Percentiles rank a stretch among this genome's conserved stretches.
Evolutionary conservation across 64 coral and sea anemone species (phyloP).

Genomic region (Hydrozoanthus tunicans): DNA sequence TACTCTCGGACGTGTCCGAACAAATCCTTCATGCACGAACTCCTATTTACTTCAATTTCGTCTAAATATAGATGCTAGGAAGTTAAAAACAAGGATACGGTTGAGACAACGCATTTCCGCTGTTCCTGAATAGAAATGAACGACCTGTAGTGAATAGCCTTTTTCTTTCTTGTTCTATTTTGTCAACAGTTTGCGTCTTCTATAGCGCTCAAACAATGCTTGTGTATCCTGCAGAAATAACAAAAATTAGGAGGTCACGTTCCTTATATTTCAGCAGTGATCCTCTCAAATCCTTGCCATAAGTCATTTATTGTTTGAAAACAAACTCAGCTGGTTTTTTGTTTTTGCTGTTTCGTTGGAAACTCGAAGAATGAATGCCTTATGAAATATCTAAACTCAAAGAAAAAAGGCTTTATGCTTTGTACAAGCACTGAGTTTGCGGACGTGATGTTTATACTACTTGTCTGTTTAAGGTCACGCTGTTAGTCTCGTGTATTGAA

Average conservation of each 20-base stretch:
- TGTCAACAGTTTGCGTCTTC: neutral
- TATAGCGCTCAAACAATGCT: neutral
- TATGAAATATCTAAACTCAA: neutral
- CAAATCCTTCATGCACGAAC: neutral
- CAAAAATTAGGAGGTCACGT: neutral
- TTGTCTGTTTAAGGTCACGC: neutral
- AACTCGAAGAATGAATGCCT: neutral
- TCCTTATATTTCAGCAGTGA: too few species aligned
- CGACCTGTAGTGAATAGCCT: neutral
- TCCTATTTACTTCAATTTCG: neutral
- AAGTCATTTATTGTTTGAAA: too few species aligned
- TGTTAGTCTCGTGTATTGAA: neutral
- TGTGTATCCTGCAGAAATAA: neutral
- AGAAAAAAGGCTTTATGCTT: neutral
- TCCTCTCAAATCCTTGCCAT: too few species aligned
- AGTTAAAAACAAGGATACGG: neutral
- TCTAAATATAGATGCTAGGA: neutral
- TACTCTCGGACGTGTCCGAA: neutral
- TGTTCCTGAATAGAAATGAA: neutral
- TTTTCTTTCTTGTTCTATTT: neutral
- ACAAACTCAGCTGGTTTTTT: too few species aligned
- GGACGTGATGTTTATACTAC: constrained; percentile 2
- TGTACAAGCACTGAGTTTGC: neutral
- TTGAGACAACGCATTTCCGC: constrained; percentile 17
- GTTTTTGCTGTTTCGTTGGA: too few species aligned